Evolutionary conservation across 2,797 vertebrate species (phyloP).

Genomic region (Sarcoramphus papa): DNA sequence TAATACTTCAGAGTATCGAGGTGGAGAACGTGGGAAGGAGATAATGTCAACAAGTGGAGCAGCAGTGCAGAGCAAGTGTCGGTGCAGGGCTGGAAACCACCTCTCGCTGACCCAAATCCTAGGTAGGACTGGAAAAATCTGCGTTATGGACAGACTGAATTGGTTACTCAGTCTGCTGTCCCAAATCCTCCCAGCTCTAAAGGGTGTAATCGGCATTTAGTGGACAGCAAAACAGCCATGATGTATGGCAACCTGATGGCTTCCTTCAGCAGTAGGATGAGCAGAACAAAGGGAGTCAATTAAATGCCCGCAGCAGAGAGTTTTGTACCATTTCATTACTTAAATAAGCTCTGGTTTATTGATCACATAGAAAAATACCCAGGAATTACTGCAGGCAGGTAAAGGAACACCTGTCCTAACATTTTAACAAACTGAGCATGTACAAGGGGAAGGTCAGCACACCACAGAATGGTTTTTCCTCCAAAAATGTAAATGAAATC

Average conservation of each 20-base stretch:
- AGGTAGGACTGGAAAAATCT: background rate
- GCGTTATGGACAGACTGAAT: background rate
- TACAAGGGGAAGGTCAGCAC: background rate
- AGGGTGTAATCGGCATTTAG: accelerated
- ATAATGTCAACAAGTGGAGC: background rate
- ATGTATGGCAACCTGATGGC: background rate
- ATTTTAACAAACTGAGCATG: background rate
- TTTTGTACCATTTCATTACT: background rate
- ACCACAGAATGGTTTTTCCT: background rate
- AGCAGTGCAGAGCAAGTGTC: background rate
- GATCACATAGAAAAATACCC: background rate
- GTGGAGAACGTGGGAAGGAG: background rate
- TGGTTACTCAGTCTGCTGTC: background rate
- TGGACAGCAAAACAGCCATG: background rate
- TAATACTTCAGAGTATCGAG: background rate
- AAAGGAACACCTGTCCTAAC: background rate
- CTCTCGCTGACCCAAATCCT: background rate
- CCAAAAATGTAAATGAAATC: background rate
- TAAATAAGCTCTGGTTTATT: background rate
- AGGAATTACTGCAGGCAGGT: background rate
- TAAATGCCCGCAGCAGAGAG: background rate
- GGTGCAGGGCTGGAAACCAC: background rate
- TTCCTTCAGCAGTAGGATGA: background rate
- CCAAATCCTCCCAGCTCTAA: background rate
- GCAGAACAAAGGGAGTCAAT: background rate